phyloP scores from a whole-genome alignment of 2,113 vertebrate genomes.

The Epinephelus moara region DNA sequence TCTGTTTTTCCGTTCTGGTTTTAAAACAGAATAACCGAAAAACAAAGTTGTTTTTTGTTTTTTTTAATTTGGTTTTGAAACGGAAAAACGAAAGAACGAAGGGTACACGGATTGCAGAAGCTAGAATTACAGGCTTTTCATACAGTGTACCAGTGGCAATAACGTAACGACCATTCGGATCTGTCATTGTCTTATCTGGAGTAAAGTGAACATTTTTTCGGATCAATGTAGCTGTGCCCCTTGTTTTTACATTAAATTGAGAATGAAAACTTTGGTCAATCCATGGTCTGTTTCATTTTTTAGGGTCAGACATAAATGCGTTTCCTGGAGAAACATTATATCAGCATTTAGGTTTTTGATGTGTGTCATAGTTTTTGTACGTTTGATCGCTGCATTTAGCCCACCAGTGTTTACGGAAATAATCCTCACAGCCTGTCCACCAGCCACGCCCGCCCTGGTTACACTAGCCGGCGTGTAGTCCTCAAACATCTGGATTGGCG shows the following conservation, averaged over 20 bases:
- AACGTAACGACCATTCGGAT: background rate
- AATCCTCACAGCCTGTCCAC: background rate
- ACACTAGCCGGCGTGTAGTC: background rate
- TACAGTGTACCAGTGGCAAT: background rate
- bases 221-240: background rate
- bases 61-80: too few relatives aligned
- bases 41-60: too few relatives aligned
- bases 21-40: too few relatives aligned
- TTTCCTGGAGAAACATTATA: background rate
- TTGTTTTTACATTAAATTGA: conserved; percentile 2
- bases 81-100: too few relatives aligned
- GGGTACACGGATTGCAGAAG: too few relatives aligned
- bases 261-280: background rate
- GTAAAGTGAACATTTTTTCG: background rate
- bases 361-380: background rate
- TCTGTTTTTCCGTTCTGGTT: too few relatives aligned
- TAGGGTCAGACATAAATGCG: background rate
- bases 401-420: background rate
- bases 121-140: background rate
- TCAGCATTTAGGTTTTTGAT: conserved; percentile 9
- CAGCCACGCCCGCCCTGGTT: background rate
- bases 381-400: background rate
- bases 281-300: background rate
- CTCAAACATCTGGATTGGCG: too few relatives aligned
- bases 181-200: background rate